A percentile compares a stretch with the other conserved stretches of the same genome.
Evolutionary conservation across 37 sponge, comb jelly and placozoan species (phyloP).

Genomic region (Beroe forskalii): DNA sequence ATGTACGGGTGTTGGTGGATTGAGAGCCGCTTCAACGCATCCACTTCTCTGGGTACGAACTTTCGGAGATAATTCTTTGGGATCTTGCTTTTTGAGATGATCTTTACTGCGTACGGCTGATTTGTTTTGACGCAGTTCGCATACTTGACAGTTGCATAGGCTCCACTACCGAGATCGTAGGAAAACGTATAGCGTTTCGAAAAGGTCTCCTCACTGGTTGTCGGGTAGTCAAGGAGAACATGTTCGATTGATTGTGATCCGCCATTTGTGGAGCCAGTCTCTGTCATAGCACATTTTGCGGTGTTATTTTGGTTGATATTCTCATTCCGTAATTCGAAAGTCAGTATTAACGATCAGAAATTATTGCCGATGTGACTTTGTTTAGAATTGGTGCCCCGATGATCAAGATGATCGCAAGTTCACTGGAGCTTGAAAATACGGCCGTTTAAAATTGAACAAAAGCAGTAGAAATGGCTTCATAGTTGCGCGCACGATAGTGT

Average conservation of each 20-base stretch:
- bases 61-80: constrained; percentile 82
- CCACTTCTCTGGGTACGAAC: constrained; percentile 89
- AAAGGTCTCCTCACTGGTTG: not conserved
- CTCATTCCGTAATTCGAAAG: not conserved
- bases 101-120: constrained; percentile 75
- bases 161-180: constrained; percentile 77
- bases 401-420: too few species aligned
- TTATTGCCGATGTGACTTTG: too few species aligned
- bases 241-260: not conserved
- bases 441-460: too few species aligned
- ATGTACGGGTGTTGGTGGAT: constrained; percentile 68
- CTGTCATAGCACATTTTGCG: constrained; percentile 16
- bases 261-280: not conserved
- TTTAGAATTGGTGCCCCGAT: too few species aligned
- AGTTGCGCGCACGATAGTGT: too few species aligned
- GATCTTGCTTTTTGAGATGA: constrained; percentile 75
- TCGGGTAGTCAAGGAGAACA: constrained; percentile 24
- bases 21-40: constrained; percentile 68
- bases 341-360: not conserved
- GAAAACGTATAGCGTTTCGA: constrained; percentile 54
- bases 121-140: constrained; percentile 64
- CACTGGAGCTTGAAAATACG: too few species aligned
- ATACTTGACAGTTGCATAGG: constrained; percentile 89
- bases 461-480: too few species aligned
- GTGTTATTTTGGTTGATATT: not conserved